These are phyloP conservation scores for Aegotheles bennettii DNA, from an alignment of 2,113 vertebrate species.

Conservation along the genomic window DNA sequence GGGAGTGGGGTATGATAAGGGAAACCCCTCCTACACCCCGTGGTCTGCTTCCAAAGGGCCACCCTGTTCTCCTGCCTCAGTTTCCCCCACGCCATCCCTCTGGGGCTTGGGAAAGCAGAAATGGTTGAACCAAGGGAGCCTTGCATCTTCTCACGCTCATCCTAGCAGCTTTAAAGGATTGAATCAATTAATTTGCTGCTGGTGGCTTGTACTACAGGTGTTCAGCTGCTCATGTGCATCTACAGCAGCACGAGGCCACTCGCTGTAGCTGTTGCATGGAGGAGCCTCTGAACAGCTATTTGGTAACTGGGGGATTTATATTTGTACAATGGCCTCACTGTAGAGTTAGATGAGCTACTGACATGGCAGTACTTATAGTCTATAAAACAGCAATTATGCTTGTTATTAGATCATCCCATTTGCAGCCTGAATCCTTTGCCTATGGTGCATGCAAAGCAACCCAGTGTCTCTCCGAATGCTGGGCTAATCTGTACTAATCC, in stretches of 20 bases:
- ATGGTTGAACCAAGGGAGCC: background rate
- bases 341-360: constrained; percentile 9
- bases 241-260: background rate
- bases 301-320: background rate
- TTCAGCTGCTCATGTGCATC: background rate
- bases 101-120: background rate
- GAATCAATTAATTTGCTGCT: background rate
- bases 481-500: constrained; percentile 50
- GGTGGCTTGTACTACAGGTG: background rate
- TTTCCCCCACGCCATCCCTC: background rate
- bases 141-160: background rate
- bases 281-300: background rate
- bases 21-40: background rate
- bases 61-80: background rate
- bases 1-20: background rate
- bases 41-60: background rate
- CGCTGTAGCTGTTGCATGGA: background rate
- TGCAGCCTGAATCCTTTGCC: constrained; percentile 43
- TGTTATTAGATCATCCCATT: constrained; percentile 61
- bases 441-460: constrained; percentile 31
- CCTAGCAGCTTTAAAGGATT: background rate
- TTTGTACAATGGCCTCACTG: constrained; percentile 12
- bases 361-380: constrained; percentile 33
- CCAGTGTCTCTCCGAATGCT: background rate
- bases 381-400: constrained; percentile 61